Evolutionary conservation across 2,113 vertebrate genomes (phyloP).

Genomic region (Prionailurus viverrinus): DNA sequence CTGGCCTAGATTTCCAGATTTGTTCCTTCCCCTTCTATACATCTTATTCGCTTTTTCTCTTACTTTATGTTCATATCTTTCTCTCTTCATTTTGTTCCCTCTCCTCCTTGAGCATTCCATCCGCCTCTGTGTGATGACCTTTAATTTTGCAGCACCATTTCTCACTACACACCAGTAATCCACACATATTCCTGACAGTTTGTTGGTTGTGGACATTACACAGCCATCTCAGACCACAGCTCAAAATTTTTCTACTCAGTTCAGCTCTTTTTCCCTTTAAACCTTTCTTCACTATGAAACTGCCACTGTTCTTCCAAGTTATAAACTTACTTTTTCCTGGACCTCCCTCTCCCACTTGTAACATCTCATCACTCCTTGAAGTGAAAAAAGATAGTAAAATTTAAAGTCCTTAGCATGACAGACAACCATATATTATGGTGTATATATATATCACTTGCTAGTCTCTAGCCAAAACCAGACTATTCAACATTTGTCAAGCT

Average conservation of each 20-base stretch:
- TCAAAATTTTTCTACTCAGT: not conserved
- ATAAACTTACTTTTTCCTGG: not conserved
- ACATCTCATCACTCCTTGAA: not conserved
- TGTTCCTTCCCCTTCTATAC: not conserved
- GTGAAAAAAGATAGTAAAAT: not conserved
- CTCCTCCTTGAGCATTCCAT: not conserved
- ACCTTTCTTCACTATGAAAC: not conserved
- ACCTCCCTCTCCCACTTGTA: not conserved
- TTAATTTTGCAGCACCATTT: not conserved
- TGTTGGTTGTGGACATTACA: not conserved
- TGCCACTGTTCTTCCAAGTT: not conserved
- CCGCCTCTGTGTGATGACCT: not conserved
- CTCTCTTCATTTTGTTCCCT: not conserved
- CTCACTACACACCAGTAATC: not conserved
- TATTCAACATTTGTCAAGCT: not conserved
- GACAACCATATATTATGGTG: not conserved
- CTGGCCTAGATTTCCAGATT: not conserved
- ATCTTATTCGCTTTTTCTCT: not conserved
- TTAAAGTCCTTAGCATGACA: not conserved
- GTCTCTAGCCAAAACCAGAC: not conserved
- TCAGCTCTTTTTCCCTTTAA: not conserved
- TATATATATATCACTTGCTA: not conserved
- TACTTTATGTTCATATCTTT: not conserved
- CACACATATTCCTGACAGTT: not conserved
- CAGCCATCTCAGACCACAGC: not conserved